Percentiles rank a stretch among this genome's conserved stretches.
These are phyloP conservation scores for Reticulitermes lucifugus DNA, from an alignment of 2,888 invertebrate species.

Conservation along the genomic window DNA sequence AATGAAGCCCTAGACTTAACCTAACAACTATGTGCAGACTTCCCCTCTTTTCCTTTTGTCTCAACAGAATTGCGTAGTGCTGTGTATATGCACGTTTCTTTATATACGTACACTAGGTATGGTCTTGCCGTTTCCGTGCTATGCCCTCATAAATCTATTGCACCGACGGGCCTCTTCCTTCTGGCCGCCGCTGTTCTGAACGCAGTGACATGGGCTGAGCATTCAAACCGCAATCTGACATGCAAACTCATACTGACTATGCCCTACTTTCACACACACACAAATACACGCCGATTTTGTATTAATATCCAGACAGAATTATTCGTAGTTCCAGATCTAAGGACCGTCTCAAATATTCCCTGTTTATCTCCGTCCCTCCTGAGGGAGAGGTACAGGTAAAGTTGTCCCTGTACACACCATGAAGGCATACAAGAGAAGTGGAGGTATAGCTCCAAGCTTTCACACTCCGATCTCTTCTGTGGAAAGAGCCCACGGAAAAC, in stretches of 20 bases:
- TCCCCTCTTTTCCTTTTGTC: neutral
- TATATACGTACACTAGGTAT: neutral
- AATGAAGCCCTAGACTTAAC: conserved; percentile 17
- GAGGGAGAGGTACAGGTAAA: too few species aligned
- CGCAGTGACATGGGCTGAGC: conserved; percentile 34
- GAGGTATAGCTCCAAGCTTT: too few species aligned
- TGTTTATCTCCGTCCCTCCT: too few species aligned
- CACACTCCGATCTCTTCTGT: too few species aligned
- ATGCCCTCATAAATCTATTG: conserved; percentile 23
- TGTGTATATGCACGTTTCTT: neutral
- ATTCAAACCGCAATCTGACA: conserved; percentile 10
- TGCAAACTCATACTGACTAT: neutral
- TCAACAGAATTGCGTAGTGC: neutral
- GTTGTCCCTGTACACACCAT: too few species aligned
- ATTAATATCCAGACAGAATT: too few species aligned
- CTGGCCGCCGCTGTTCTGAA: conserved; percentile 5
- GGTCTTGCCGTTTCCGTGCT: conserved; percentile 35
- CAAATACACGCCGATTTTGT: too few species aligned
- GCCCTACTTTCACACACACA: neutral
- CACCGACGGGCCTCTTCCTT: conserved; percentile 1
- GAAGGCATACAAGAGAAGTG: too few species aligned
- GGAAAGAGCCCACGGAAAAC: too few species aligned
- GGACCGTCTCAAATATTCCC: too few species aligned
- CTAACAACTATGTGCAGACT: neutral
- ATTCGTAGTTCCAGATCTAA: too few species aligned